These are phyloP conservation scores for Campoplex nolae DNA, from an alignment of 2,888 invertebrate species.

Conservation along the genomic window DNA sequence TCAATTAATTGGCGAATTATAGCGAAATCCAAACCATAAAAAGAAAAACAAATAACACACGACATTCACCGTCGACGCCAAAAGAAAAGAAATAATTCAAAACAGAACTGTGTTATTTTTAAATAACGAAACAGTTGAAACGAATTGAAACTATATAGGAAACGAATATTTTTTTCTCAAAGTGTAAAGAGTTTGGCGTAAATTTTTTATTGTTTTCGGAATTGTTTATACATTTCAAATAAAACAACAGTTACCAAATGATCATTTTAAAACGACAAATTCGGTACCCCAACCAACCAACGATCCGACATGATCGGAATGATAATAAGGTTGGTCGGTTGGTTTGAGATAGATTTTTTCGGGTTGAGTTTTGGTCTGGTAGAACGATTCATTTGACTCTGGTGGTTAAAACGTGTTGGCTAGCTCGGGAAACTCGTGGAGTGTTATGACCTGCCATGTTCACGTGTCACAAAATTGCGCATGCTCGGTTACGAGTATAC, in stretches of 20 bases:
- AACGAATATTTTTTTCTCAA: neutral
- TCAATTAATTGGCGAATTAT: too few species aligned
- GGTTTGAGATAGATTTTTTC: too few species aligned
- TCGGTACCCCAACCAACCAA: too few species aligned
- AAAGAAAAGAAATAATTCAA: neutral
- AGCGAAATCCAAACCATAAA: neutral
- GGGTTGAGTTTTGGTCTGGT: too few species aligned
- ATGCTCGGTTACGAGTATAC: conserved; percentile 1
- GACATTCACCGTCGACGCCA: neutral
- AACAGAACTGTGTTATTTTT: neutral
- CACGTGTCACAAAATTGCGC: conserved; percentile 72
- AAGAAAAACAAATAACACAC: neutral
- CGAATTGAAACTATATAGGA: neutral
- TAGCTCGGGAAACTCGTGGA: conserved; percentile 54
- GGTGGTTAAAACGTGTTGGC: conserved; percentile 69
- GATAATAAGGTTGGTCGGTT: too few species aligned
- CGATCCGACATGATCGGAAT: too few species aligned
- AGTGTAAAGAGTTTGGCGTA: neutral
- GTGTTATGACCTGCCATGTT: conserved; percentile 57
- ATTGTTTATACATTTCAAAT: too few species aligned
- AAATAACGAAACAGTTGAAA: neutral
- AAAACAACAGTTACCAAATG: too few species aligned
- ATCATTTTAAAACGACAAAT: too few species aligned
- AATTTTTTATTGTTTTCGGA: neutral
- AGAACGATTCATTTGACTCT: conserved; percentile 49